phyloP scores from a whole-genome alignment of 2,113 vertebrate species.

The Macaca nemestrina region DNA sequence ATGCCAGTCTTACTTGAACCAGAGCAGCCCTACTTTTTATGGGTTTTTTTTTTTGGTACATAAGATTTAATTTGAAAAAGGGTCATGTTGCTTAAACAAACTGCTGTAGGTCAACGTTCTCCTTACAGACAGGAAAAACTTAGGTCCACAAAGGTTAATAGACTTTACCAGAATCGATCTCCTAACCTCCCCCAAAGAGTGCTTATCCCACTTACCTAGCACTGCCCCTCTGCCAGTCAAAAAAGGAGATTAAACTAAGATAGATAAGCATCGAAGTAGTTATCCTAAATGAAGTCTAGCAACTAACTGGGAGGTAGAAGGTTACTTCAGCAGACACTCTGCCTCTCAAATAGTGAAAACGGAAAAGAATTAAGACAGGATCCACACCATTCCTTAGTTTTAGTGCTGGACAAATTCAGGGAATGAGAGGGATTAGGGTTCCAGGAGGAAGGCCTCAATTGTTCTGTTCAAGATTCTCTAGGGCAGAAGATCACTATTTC shows the following conservation, averaged over 20 bases:
- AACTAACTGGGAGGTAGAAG: neutral
- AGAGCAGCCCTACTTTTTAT: neutral
- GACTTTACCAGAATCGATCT: slow-evolving; percentile 33
- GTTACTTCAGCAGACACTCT: neutral
- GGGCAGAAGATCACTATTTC: neutral
- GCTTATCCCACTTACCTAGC: neutral
- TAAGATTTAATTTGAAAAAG: neutral
- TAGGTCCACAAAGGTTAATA: neutral
- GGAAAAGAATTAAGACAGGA: neutral
- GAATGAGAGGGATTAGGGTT: neutral
- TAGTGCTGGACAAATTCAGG: neutral
- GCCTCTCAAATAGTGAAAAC: neutral
- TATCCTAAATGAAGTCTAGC: neutral
- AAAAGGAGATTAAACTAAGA: neutral
- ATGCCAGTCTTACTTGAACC: neutral
- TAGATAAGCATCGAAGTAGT: neutral
- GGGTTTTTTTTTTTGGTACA: neutral
- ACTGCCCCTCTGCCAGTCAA: neutral
- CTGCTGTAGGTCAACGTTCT: neutral
- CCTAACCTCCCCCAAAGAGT: neutral
- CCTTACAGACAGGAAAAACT: slow-evolving; percentile 1
- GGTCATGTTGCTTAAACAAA: slow-evolving; percentile 29
- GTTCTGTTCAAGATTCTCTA: neutral
- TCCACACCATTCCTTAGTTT: neutral
- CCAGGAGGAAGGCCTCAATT: neutral